Evolutionary conservation across 64 coral and sea anemone species (phyloP), one percentile per base, ranked within the genome.

Genomic region (Exaiptasia diaphana): DNA sequence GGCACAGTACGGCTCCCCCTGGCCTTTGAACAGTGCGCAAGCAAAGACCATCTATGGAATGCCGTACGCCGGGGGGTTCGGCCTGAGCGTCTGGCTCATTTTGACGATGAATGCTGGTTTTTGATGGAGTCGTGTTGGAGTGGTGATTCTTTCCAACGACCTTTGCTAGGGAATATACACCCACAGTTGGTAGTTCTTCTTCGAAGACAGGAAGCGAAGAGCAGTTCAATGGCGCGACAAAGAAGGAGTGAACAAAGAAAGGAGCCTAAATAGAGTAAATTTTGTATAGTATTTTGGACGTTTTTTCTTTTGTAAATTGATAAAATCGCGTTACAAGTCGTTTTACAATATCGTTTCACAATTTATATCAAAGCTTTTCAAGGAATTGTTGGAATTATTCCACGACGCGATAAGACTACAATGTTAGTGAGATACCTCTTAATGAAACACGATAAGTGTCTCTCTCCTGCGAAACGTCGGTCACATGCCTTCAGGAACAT

Each of bases 1-100:
- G 95, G 95, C 10, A 92, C 85, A 20, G 90, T 99, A 0, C 85
- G 95, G 1, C 80, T 99, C 7, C 95, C 95, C 2, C 38, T 93
- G 17, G 85, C 85, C 22, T 99, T 99, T 49, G 95, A 99, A 30
- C 95, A 99, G 50, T 99, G 95, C 65, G 95, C 85, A 4, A 99
- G 95, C 25, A 99, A 99, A 76, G 95, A 99, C 40, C 95, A 99
- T 57, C 37, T 99, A 58, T 99, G 95, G 95, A 88, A 86, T 18
- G 90, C 89, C 64, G 95, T 99, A 34, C 73, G 90, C 11, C 85
- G 79, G 13, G 95, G 95, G 15, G 90, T 92, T 0, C 70, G 95
- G 20, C 95, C 95, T 1, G 95, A 99, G 35, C 86, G 90, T 18
- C 76, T 99, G 25, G 64, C 85, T 3, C 85, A 99, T 33, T 99